These are phyloP conservation scores for Microcaecilia unicolor DNA, from an alignment of 2,797 vertebrate species.

Conservation along the genomic window DNA sequence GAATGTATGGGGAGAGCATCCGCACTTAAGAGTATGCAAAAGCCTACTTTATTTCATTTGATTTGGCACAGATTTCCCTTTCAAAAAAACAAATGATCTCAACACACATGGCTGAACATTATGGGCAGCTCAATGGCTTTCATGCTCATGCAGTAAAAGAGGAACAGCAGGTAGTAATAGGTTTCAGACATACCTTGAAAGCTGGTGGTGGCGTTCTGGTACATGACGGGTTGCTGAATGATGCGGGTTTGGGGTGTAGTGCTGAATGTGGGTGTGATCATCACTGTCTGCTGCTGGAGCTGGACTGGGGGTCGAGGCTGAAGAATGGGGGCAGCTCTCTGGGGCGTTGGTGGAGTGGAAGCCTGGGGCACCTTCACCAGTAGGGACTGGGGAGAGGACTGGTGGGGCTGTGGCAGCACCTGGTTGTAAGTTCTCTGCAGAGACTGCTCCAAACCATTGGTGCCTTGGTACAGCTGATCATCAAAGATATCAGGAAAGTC, in stretches of 20 bases:
- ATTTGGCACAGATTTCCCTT: too few relatives aligned
- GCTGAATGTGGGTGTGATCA: slow-evolving; percentile 75
- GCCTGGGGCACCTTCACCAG: slow-evolving; percentile 39
- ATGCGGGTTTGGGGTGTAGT: slow-evolving; percentile 73
- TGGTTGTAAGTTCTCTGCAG: slow-evolving; percentile 38
- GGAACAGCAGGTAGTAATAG: too few relatives aligned
- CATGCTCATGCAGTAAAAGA: too few relatives aligned
- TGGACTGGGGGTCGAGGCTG: slow-evolving; percentile 65
- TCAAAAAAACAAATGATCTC: too few relatives aligned
- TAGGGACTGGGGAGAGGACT: slow-evolving; percentile 39
- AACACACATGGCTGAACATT: too few relatives aligned
- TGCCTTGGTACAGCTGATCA: slow-evolving; percentile 65
- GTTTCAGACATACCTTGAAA: slow-evolving; percentile 74
- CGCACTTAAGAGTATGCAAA: too few relatives aligned
- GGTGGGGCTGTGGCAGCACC: slow-evolving; percentile 36
- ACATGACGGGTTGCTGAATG: slow-evolving; percentile 88
- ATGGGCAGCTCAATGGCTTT: too few relatives aligned
- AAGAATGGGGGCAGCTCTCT: slow-evolving; percentile 43
- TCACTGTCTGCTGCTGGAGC: slow-evolving; percentile 83
- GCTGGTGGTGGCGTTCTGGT: slow-evolving; percentile 73
- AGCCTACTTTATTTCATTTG: too few relatives aligned
- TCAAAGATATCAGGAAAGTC: slow-evolving; percentile 90
- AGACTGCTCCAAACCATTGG: slow-evolving; percentile 8
- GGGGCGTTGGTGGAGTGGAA: slow-evolving; percentile 22
- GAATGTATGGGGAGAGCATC: too few relatives aligned